These are phyloP conservation scores for Masnerella sp. DNA, from an alignment of 2,888 invertebrate species.

Conservation along the genomic window DNA sequence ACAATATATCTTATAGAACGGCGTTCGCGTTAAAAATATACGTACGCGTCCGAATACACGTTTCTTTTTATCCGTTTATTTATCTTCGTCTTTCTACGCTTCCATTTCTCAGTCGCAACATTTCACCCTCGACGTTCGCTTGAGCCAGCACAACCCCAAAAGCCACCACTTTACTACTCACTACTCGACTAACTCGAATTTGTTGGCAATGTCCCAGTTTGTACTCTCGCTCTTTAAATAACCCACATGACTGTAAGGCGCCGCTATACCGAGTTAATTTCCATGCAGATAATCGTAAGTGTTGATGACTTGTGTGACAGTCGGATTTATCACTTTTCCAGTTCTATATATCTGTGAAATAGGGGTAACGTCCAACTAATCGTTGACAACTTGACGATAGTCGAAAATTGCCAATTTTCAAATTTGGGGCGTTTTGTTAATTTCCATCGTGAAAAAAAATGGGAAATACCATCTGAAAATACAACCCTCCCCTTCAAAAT, in stretches of 20 bases:
- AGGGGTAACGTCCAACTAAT: slow-evolving; percentile 36
- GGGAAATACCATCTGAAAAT: too few species aligned
- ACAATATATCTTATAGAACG: slow-evolving; percentile 13
- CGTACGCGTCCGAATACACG: slow-evolving; percentile 19
- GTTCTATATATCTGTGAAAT: slow-evolving; percentile 22
- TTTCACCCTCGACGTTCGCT: slow-evolving; percentile 65
- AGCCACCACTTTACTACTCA: slow-evolving; percentile 70
- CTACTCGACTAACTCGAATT: slow-evolving; percentile 72
- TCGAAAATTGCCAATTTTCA: too few species aligned
- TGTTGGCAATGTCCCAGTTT: slow-evolving; percentile 74
- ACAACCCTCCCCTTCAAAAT: too few species aligned
- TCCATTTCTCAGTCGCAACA: slow-evolving; percentile 48
- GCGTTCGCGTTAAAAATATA: slow-evolving; percentile 35
- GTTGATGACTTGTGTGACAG: slow-evolving; percentile 40
- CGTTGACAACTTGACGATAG: slow-evolving; percentile 43
- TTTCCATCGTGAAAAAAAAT: too few species aligned
- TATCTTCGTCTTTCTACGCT: slow-evolving; percentile 41
- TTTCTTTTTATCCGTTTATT: slow-evolving; percentile 41
- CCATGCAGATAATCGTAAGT: slow-evolving; percentile 48
- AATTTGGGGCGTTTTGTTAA: too few species aligned
- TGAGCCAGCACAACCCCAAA: slow-evolving; percentile 64
- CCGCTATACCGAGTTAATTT: slow-evolving; percentile 50
- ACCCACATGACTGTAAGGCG: slow-evolving; percentile 54
- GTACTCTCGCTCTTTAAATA: slow-evolving; percentile 69
- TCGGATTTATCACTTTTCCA: slow-evolving; percentile 40